These are phyloP conservation scores for Numenius phaeopus DNA, from an alignment of 2,797 vertebrate species.

Conservation along the genomic window DNA sequence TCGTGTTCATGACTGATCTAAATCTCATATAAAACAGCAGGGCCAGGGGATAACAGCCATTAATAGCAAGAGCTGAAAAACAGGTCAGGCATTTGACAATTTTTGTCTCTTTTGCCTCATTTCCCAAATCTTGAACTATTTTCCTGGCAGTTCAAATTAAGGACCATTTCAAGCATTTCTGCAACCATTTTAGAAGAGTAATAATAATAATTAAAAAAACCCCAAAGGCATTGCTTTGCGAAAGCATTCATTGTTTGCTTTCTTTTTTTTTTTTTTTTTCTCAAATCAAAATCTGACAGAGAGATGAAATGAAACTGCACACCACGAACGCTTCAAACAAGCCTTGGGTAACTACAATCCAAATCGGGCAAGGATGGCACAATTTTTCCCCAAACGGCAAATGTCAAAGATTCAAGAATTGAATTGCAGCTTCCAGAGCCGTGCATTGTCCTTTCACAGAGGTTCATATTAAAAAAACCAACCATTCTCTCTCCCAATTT, in stretches of 20 bases:
- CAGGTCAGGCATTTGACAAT: constrained; percentile 27
- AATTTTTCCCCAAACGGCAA: not conserved
- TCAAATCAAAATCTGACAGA: not conserved
- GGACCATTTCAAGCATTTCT: constrained; percentile 21
- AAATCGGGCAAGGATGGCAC: not conserved
- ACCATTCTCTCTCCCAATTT: not conserved
- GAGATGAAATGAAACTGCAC: not conserved
- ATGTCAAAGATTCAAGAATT: not conserved
- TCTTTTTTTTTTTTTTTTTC: not conserved
- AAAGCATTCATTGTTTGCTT: not conserved
- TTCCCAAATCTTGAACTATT: constrained; percentile 20
- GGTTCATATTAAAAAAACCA: not conserved
- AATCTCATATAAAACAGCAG: not conserved
- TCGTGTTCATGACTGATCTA: not conserved
- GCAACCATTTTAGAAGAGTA: constrained; percentile 26
- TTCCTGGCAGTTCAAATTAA: constrained; percentile 45
- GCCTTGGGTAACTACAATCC: not conserved
- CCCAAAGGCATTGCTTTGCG: not conserved
- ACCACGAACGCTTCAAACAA: not conserved
- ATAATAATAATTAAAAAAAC: not conserved
- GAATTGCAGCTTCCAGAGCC: not conserved
- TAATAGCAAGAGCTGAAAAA: constrained; percentile 12
- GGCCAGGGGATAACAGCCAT: not conserved
- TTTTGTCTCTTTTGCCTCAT: constrained; percentile 28
- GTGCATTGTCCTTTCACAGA: not conserved